These are phyloP conservation scores for Drosophila kikkawai DNA, from an alignment of 1,140 invertebrate genomes.

Conservation along the genomic window DNA sequence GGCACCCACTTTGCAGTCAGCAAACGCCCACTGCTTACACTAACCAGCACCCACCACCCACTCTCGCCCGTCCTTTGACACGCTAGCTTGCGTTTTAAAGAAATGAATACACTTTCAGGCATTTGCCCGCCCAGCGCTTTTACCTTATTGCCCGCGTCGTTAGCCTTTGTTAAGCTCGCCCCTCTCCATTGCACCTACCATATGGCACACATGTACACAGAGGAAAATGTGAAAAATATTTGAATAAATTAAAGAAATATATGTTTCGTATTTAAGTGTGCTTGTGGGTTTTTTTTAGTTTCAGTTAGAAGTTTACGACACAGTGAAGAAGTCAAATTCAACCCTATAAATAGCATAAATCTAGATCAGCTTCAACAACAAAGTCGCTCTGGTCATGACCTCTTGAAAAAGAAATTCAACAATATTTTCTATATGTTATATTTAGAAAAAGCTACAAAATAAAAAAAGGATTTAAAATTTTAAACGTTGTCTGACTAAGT, in stretches of 20 bases:
- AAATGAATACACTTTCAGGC: conserved; percentile 58
- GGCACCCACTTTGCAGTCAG: conserved; percentile 21
- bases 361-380: too few relatives aligned
- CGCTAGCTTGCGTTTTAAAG: conserved; percentile 56
- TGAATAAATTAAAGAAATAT: too few relatives aligned
- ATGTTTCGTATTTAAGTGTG: background rate
- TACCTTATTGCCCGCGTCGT: conserved; percentile 28
- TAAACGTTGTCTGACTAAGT: too few relatives aligned
- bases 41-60: background rate
- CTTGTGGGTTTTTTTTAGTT: too few relatives aligned
- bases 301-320: background rate
- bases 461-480: too few relatives aligned
- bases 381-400: too few relatives aligned
- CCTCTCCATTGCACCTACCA: background rate
- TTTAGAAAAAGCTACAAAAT: too few relatives aligned
- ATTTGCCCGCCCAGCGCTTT: conserved; percentile 37
- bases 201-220: background rate
- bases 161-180: conserved; percentile 8
- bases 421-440: too few relatives aligned
- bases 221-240: background rate
- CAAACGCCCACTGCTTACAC: background rate
- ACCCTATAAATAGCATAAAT: background rate
- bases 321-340: background rate
- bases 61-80: conserved; percentile 43
- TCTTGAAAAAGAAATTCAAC: too few relatives aligned